A percentile compares a stretch with the other conserved stretches of the same genome.
phyloP scores from a whole-genome alignment of 2,797 vertebrate species.

The Decapterus maruadsi region DNA sequence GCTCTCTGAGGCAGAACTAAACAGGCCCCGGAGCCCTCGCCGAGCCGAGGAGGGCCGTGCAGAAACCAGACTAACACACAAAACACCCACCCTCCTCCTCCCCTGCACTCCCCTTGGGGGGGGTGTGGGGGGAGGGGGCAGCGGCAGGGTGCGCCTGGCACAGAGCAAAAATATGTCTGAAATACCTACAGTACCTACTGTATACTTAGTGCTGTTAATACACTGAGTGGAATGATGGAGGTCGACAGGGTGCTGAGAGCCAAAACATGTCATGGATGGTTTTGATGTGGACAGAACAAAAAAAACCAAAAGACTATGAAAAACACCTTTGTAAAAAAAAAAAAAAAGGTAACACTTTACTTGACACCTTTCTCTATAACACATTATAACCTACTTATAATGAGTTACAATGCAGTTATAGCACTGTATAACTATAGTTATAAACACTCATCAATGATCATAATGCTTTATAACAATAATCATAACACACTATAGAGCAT shows the following conservation, averaged over 20 bases:
- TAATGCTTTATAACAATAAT: too few relatives aligned
- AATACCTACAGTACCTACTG: constrained; percentile 74
- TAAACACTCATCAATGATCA: too few relatives aligned
- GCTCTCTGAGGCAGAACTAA: constrained; percentile 81
- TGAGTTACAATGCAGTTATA: too few relatives aligned
- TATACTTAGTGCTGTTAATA: constrained; percentile 73
- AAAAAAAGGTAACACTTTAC: too few relatives aligned
- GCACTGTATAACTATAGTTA: too few relatives aligned
- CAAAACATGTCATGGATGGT: constrained; percentile 59
- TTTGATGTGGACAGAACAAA: constrained; percentile 67
- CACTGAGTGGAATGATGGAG: constrained; percentile 60
- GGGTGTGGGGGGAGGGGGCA: constrained; percentile 12
- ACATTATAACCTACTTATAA: too few relatives aligned
- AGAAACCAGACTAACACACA: constrained; percentile 64
- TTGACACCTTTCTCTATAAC: too few relatives aligned
- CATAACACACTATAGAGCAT: too few relatives aligned
- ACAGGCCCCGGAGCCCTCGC: constrained; percentile 65
- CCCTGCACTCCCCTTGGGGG: too few relatives aligned
- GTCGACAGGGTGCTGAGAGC: constrained; percentile 59
- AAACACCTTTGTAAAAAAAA: constrained; percentile 39
- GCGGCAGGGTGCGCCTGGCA: constrained; percentile 44
- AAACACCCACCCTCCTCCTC: constrained; percentile 6
- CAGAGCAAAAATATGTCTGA: constrained; percentile 66
- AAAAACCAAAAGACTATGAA: constrained; percentile 44
- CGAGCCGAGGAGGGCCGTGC: constrained; percentile 48